phyloP scores from a whole-genome alignment of 2,797 vertebrate species.

The Crenichthys baileyi region DNA sequence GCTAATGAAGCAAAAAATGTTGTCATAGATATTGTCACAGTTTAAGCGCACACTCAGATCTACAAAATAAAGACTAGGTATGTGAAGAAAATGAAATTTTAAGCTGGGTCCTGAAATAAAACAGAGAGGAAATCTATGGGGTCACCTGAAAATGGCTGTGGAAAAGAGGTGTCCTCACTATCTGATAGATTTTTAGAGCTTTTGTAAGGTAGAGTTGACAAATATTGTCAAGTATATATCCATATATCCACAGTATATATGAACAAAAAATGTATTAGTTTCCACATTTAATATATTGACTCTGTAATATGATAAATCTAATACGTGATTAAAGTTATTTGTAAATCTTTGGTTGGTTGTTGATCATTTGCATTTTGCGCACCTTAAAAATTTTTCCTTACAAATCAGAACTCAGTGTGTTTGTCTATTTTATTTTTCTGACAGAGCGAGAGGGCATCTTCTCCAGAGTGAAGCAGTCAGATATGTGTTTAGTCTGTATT shows the following conservation, averaged over 20 bases:
- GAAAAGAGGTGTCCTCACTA: too few species aligned
- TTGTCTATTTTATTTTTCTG: slow-evolving; percentile 19
- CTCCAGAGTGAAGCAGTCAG: slow-evolving; percentile 83
- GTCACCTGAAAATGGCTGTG: too few species aligned
- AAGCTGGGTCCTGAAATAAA: too few species aligned
- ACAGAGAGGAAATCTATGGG: too few species aligned
- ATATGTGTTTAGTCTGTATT: slow-evolving; percentile 95
- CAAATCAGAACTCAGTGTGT: neutral
- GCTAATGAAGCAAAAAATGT: too few species aligned
- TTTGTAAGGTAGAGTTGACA: too few species aligned
- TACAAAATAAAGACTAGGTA: too few species aligned
- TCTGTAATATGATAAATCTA: neutral
- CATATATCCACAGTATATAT: neutral
- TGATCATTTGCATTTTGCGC: neutral
- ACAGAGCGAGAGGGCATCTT: slow-evolving; percentile 72
- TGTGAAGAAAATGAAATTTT: too few species aligned
- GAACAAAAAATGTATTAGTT: neutral
- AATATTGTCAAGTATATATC: too few species aligned
- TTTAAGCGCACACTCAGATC: too few species aligned
- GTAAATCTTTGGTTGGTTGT: neutral
- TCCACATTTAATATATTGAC: neutral
- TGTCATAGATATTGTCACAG: too few species aligned
- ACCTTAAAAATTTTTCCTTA: neutral
- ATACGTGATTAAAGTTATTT: neutral
- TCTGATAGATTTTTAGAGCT: too few species aligned